phyloP scores from a whole-genome alignment of 53 echinoderm and acorn worm species.

The Hippasteria phrygiana region DNA sequence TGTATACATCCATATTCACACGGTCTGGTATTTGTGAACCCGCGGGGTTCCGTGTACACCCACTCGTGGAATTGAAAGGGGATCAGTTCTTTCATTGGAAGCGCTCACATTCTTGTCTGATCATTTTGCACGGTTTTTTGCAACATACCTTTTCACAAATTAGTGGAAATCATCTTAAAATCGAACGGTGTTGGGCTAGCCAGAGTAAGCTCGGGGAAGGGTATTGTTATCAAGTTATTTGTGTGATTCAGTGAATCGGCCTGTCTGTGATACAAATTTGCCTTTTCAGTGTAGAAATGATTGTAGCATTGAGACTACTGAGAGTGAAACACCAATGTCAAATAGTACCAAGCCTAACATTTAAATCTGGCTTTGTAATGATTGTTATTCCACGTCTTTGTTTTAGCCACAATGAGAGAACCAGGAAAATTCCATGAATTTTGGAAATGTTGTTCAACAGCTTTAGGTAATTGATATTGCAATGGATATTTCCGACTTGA shows the following conservation, averaged over 20 bases:
- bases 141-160: neutral
- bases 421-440: conserved; percentile 8
- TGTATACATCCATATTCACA: neutral
- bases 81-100: neutral
- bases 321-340: neutral
- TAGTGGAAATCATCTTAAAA: too few relatives aligned
- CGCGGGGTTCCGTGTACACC: neutral
- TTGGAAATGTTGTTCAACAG: neutral
- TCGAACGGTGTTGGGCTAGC: too few relatives aligned
- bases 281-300: neutral
- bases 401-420: neutral
- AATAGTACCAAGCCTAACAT: neutral
- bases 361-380: neutral
- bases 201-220: too few relatives aligned
- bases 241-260: neutral
- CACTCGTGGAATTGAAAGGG: neutral
- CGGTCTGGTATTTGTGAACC: neutral
- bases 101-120: neutral
- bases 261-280: neutral
- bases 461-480: neutral
- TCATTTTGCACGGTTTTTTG: neutral
- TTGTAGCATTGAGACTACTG: neutral
- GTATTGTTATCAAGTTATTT: too few relatives aligned
- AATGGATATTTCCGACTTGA: neutral
- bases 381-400: neutral